Conservation (phyloP, 1,140 invertebrate genomes). For the Battus philenor region DNA sequence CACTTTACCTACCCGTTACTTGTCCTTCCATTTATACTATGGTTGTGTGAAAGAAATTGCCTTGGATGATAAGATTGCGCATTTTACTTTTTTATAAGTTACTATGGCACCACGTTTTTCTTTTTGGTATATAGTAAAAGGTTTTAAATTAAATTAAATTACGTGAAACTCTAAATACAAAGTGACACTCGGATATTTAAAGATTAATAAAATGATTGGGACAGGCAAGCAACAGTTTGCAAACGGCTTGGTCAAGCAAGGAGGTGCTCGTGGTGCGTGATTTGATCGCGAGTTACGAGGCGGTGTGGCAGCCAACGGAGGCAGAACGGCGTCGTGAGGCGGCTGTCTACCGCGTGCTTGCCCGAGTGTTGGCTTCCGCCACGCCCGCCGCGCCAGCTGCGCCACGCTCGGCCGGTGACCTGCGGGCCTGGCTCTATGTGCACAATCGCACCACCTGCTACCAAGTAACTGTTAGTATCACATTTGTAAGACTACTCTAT, state of each 20-base stretch:
- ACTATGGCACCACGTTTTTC: too few species aligned
- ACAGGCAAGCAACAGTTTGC: constrained; percentile 48
- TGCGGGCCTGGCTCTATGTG: constrained; percentile 88
- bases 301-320: constrained; percentile 73
- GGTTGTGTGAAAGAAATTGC: too few species aligned
- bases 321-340: constrained; percentile 79
- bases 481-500: too few species aligned
- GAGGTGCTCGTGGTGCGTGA: constrained; percentile 84
- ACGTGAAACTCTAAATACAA: too few species aligned
- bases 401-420: constrained; percentile 84
- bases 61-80: not conserved
- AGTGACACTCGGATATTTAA: too few species aligned
- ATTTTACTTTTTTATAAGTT: not conserved
- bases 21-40: too few species aligned
- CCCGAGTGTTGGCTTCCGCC: constrained; percentile 79
- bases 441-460: constrained; percentile 74
- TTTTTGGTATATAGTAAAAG: too few species aligned
- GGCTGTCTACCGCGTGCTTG: constrained; percentile 82
- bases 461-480: constrained; percentile 80
- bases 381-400: constrained; percentile 68
- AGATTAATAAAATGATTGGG: constrained; percentile 5
- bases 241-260: constrained; percentile 78
- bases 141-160: too few species aligned
- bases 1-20: too few species aligned
- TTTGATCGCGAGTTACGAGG: constrained; percentile 78